These are phyloP conservation scores for Tetramorium parvispinum DNA, from an alignment of 1,140 invertebrate genomes.

Conservation along the genomic window DNA sequence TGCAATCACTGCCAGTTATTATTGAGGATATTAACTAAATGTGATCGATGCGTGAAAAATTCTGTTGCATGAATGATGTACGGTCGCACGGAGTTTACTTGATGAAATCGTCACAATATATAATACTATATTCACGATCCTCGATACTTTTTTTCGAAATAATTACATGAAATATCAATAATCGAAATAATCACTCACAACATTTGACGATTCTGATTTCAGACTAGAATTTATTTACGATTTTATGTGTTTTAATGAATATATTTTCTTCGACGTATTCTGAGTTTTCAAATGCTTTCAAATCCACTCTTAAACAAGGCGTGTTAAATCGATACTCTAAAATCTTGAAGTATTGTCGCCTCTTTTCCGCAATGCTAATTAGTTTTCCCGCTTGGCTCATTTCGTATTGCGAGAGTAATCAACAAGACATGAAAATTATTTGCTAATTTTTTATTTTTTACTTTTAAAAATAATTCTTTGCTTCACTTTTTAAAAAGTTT, in stretches of 20 bases:
- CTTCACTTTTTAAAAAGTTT: too few relatives aligned
- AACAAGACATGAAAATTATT: too few relatives aligned
- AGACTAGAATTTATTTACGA: background rate
- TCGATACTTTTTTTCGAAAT: background rate
- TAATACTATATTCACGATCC: background rate
- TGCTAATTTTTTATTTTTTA: too few relatives aligned
- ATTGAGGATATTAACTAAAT: background rate
- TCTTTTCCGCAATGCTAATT: too few relatives aligned
- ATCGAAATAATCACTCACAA: background rate
- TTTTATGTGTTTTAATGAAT: background rate
- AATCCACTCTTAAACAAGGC: too few relatives aligned
- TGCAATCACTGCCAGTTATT: background rate
- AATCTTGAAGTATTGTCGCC: too few relatives aligned
- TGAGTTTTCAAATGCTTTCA: too few relatives aligned
- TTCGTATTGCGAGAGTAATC: too few relatives aligned
- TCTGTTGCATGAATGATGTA: background rate
- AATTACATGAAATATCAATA: background rate
- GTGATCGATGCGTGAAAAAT: background rate
- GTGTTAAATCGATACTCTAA: too few relatives aligned
- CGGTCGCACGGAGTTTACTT: background rate
- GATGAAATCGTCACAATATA: background rate
- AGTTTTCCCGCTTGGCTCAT: too few relatives aligned
- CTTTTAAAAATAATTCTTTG: too few relatives aligned
- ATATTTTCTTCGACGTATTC: too few relatives aligned
- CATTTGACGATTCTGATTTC: background rate